Base-by-base conservation (phyloP, 2,797 vertebrate genomes). In the Sphenopsis melanotis region DNA sequence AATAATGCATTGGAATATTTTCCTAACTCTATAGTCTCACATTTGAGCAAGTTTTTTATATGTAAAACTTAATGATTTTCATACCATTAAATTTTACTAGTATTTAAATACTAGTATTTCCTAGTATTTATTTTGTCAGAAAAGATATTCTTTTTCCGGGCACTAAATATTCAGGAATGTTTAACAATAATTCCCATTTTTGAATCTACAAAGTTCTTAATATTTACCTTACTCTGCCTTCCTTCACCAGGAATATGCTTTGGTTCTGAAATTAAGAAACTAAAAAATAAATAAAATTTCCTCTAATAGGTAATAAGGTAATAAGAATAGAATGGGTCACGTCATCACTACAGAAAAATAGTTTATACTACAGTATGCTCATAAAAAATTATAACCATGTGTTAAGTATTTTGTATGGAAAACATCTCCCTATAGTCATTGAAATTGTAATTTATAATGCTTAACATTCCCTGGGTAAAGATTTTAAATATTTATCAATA, bases 401-500 rank as follows among this genome's bases (percentile, higher is more conserved):
- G 1, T 20, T 17, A 59, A 34, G 9, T 41, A 32, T 41, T 78
- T 83, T 63, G 29, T 39, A 47, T 15, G 11, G 39, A 52, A 64
- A 71, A 32, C 9, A 7, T 4, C 2, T 64, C 19, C 10, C 6
- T 34, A 17, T 11, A 41, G 7, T 22, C 39, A 47, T 96, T 97
- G 66, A 90, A 91, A 94, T 56, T 91, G 60, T 96, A 90, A 94
- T 87, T 93, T 94, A 89, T 60, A 94, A 96, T 95, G 71, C 89
- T 90, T 94, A 64, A 93, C 94, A 95, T 88, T 46, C 94, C 65
- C 68, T 87, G 44, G 39, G 57, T 89, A 97, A 97, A 63, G 66
- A 66, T 34, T 53, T 60, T 41, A 47, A 41, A 60, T 88, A 60
- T 74, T 60, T 81, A 10, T 60, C 4, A 52, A 65, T 37, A 12